Evolutionary conservation across 1,140 invertebrate species (phyloP).

Genomic region (Arion vulgaris): DNA sequence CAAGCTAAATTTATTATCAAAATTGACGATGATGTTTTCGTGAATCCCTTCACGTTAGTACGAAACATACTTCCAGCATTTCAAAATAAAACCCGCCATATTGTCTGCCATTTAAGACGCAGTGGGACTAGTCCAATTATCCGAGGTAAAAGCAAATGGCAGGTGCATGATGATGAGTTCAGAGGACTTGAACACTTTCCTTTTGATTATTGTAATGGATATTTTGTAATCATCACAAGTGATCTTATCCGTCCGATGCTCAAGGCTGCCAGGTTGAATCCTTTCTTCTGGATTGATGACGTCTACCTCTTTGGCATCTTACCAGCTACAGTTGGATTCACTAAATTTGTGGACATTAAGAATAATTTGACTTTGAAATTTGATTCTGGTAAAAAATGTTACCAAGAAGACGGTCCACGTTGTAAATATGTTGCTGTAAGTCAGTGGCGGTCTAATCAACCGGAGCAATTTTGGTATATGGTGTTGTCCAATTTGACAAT

Average conservation of each 20-base stretch:
- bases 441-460: background rate
- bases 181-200: conserved; percentile 48
- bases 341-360: background rate
- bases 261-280: background rate
- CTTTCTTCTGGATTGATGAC: conserved; percentile 31
- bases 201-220: conserved; percentile 39
- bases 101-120: conserved; percentile 47
- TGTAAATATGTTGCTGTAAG: background rate
- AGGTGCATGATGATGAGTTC: conserved; percentile 47
- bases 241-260: conserved; percentile 1
- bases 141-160: conserved; percentile 47
- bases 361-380: background rate
- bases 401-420: background rate
- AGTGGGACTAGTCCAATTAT: conserved; percentile 45
- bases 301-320: conserved; percentile 19
- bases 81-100: conserved; percentile 25
- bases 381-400: background rate
- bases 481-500: background rate
- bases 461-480: background rate
- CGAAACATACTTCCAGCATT: conserved; percentile 30
- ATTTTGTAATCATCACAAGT: conserved; percentile 2
- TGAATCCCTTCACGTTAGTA: conserved; percentile 78
- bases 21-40: conserved; percentile 90
- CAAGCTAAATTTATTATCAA: conserved; percentile 83
- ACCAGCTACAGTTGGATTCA: background rate